phyloP scores from a whole-genome alignment of 2,888 invertebrate species.

The Drosophila hamatofila region DNA sequence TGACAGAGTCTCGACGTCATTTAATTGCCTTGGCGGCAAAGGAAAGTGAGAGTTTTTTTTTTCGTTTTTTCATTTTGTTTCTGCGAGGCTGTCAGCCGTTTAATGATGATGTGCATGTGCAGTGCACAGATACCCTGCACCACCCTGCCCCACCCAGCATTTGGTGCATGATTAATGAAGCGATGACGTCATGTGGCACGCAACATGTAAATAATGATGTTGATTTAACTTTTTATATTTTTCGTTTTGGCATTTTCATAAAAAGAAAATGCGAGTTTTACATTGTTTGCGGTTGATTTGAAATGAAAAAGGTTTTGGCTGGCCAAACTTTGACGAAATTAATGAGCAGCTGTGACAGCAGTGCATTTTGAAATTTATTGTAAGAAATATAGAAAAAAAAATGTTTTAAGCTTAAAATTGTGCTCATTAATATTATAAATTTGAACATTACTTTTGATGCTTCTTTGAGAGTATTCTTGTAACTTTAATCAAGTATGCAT shows the following conservation, averaged over 20 bases:
- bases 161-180: constrained; percentile 57
- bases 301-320: constrained; percentile 5
- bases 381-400: constrained; percentile 13
- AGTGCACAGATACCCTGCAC: constrained; percentile 23
- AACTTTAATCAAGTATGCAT: not conserved
- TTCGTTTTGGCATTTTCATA: not conserved
- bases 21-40: constrained; percentile 45
- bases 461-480: not conserved
- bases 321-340: constrained; percentile 31
- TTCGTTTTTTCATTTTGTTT: not conserved
- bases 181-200: constrained; percentile 56
- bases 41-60: constrained; percentile 56
- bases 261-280: constrained; percentile 21
- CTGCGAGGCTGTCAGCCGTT: constrained; percentile 22
- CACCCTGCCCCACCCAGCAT: constrained; percentile 18
- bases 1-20: constrained; percentile 39
- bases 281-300: constrained; percentile 29
- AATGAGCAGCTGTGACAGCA: constrained; percentile 43
- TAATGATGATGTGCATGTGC: constrained; percentile 43
- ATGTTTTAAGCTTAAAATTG: not conserved
- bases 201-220: constrained; percentile 52
- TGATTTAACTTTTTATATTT: constrained; percentile 15
- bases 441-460: not conserved
- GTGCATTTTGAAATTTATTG: constrained; percentile 15
- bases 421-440: constrained; percentile 2